Conservation (phyloP, 1,140 invertebrate species). For the Euglossa dilemma region DNA sequence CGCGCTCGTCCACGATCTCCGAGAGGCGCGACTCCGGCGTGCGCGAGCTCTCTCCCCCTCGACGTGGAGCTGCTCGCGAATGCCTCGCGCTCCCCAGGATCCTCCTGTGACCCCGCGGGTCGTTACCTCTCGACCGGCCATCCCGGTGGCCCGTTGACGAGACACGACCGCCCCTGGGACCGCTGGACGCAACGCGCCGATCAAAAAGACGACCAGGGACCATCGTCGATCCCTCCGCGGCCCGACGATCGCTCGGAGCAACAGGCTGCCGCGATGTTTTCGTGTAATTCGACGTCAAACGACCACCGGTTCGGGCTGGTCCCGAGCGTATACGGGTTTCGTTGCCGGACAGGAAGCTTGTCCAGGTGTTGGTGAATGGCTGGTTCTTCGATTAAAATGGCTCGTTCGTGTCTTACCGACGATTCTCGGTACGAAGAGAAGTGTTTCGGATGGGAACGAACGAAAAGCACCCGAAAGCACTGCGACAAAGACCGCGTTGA, state of each 20-base stretch:
- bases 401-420: background rate
- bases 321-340: background rate
- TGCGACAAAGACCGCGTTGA: too few species aligned
- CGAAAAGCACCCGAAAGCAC: too few species aligned
- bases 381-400: background rate
- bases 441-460: too few species aligned
- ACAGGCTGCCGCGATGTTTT: constrained; percentile 24
- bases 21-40: constrained; percentile 41
- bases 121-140: constrained; percentile 63
- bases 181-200: constrained; percentile 40
- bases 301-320: constrained; percentile 13
- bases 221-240: background rate
- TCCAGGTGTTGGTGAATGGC: background rate
- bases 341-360: background rate
- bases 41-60: constrained; percentile 54
- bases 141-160: constrained; percentile 67
- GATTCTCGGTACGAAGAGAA: background rate
- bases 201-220: constrained; percentile 31
- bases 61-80: constrained; percentile 25
- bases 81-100: background rate
- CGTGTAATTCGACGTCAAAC: constrained; percentile 33
- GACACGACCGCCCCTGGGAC: constrained; percentile 66
- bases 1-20: background rate
- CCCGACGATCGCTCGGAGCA: background rate
- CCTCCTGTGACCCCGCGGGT: constrained; percentile 61